These are phyloP conservation scores for Malurus alboscapulatus DNA, from an alignment of 2,113 vertebrate genomes.

Conservation along the genomic window DNA sequence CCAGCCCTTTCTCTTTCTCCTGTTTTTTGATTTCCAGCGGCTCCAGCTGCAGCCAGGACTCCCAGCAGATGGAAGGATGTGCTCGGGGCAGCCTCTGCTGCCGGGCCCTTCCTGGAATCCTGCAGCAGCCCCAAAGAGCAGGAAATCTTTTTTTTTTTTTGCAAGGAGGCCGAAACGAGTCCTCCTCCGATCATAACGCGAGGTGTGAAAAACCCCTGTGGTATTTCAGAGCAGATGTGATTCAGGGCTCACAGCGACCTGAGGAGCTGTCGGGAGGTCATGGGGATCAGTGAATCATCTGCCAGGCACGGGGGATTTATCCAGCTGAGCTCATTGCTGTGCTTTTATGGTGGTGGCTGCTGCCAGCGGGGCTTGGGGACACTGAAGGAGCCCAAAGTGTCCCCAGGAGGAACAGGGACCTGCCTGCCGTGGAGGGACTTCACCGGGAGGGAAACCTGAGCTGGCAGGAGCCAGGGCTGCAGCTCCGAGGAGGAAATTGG, in stretches of 20 bases:
- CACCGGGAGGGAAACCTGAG: background rate
- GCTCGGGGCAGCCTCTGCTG: background rate
- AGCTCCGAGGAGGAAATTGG: background rate
- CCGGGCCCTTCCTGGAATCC: background rate
- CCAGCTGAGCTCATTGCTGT: background rate
- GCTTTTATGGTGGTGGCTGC: background rate
- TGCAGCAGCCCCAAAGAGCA: background rate
- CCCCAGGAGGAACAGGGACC: background rate
- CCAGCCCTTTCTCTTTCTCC: background rate
- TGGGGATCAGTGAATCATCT: background rate
- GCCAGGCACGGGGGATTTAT: background rate
- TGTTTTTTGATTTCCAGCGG: no score
- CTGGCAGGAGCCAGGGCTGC: background rate
- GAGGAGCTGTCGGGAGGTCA: background rate
- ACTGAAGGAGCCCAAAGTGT: fast-evolving
- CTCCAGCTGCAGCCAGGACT: fast-evolving
- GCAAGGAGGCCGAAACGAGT: background rate
- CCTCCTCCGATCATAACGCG: background rate
- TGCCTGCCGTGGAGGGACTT: background rate
- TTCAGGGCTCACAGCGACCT: background rate
- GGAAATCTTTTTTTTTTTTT: constrained; percentile 20
- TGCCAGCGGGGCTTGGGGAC: background rate
- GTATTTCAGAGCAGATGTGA: constrained; percentile 34
- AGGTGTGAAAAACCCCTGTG: constrained; percentile 27
- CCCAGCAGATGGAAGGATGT: background rate